phyloP scores from a whole-genome alignment of 2,113 vertebrate genomes.

The Trogon surrucura region DNA sequence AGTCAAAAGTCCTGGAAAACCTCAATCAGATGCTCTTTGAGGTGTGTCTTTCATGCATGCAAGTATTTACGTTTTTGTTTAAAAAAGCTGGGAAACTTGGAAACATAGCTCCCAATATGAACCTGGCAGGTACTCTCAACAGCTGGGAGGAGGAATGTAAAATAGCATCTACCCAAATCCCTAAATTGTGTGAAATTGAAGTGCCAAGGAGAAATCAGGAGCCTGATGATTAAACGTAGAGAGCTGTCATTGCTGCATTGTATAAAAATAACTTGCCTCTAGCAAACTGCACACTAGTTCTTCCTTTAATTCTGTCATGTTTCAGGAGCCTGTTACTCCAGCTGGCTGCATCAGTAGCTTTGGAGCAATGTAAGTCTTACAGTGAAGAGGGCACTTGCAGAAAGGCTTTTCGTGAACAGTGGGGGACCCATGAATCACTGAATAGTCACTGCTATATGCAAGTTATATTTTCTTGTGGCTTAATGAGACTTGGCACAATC shows the following conservation, averaged over 20 bases:
- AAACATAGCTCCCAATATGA: slow-evolving; percentile 7
- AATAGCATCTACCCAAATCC: slow-evolving; percentile 31
- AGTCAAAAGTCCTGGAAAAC: neutral
- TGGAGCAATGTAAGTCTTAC: slow-evolving; percentile 60
- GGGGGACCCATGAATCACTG: slow-evolving; percentile 57
- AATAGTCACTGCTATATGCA: neutral
- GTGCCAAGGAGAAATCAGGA: slow-evolving; percentile 54
- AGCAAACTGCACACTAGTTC: slow-evolving; percentile 65
- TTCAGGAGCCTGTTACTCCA: slow-evolving; percentile 57
- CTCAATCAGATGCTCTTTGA: neutral
- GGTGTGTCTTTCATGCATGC: neutral
- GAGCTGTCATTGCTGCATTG: slow-evolving; percentile 72
- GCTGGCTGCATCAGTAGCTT: slow-evolving; percentile 64
- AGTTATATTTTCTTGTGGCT: slow-evolving; percentile 23
- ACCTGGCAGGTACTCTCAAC: slow-evolving; percentile 6
- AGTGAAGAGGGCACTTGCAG: slow-evolving; percentile 24
- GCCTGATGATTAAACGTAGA: slow-evolving; percentile 68
- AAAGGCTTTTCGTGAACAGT: slow-evolving; percentile 23
- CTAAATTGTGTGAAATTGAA: slow-evolving; percentile 61
- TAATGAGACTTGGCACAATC: neutral
- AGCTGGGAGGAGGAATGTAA: neutral
- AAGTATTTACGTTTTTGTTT: slow-evolving; percentile 59
- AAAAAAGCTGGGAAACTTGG: slow-evolving; percentile 62
- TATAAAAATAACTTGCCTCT: slow-evolving; percentile 78
- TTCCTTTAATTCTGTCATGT: slow-evolving; percentile 76